These are phyloP conservation scores for Platygyra sinensis DNA, from an alignment of 64 coral and sea anemone species.

Conservation along the genomic window DNA sequence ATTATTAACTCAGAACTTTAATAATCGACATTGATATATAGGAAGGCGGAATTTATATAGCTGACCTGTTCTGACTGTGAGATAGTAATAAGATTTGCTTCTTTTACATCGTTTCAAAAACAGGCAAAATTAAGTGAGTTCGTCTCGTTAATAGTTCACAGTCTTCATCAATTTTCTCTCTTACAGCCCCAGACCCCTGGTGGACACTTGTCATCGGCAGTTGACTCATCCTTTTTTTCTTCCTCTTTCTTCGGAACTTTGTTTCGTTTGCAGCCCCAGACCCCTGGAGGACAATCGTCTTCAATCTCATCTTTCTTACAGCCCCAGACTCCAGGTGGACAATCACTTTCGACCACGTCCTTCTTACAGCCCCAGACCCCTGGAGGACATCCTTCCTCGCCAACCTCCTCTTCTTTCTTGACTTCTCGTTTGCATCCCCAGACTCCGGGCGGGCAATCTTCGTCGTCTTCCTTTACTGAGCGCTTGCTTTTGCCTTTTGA, in stretches of 20 bases:
- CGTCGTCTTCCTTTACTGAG: conserved; percentile 1
- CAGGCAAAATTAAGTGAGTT: conserved; percentile 23
- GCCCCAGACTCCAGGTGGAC: conserved; percentile 48
- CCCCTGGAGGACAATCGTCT: conserved; percentile 48
- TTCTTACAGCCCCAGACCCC: conserved; percentile 45
- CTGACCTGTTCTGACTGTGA: neutral
- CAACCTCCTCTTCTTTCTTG: conserved; percentile 6
- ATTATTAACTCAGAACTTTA: neutral
- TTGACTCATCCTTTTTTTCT: conserved; percentile 1
- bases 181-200: conserved; percentile 79
- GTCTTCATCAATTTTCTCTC: conserved; percentile 28
- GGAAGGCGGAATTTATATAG: neutral
- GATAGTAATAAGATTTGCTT: neutral
- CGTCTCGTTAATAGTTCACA: neutral
- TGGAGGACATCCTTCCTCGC: conserved; percentile 40
- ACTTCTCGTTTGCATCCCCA: conserved; percentile 64
- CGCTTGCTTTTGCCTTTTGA: conserved; percentile 5
- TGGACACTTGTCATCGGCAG: conserved; percentile 15
- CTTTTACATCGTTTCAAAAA: neutral
- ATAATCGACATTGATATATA: neutral
- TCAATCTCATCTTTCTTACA: conserved; percentile 28
- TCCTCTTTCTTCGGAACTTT: neutral
- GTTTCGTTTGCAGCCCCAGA: conserved; percentile 51
- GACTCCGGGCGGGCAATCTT: conserved; percentile 52
- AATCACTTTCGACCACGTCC: neutral